Evolutionary conservation across 2,797 vertebrate species (phyloP).

Genomic region (Poecile montanus): DNA sequence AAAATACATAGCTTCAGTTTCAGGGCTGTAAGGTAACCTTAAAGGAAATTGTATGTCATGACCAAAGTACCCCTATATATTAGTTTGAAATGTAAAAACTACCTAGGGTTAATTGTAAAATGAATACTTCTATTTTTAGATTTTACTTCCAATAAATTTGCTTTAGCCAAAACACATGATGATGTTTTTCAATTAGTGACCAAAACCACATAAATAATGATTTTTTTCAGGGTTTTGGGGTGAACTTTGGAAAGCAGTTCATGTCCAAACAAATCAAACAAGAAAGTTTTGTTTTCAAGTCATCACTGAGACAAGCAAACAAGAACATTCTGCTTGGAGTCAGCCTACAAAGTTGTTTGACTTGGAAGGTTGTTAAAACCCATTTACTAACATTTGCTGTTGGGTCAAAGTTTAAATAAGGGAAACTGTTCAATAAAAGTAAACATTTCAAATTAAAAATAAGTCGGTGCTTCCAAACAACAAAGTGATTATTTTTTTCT

Average conservation of each 20-base stretch:
- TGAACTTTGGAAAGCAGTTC: background rate
- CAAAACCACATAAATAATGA: background rate
- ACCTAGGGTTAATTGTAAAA: background rate
- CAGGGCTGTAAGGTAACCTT: background rate
- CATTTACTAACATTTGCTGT: background rate
- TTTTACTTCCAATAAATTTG: background rate
- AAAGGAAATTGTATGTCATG: background rate
- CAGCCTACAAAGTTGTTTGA: background rate
- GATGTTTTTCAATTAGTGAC: background rate
- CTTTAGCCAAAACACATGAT: background rate
- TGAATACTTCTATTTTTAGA: background rate
- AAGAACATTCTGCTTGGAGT: background rate
- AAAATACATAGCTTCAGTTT: background rate
- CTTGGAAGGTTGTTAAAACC: conserved; percentile 15
- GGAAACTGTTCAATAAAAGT: background rate
- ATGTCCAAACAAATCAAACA: background rate
- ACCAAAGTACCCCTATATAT: background rate
- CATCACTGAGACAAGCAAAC: background rate
- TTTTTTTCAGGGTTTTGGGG: background rate
- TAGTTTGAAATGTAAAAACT: background rate
- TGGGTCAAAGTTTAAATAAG: background rate
- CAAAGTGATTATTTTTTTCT: background rate
- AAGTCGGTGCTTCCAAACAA: background rate
- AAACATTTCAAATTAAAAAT: background rate
- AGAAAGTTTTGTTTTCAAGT: background rate